Evolutionary conservation across 2,888 invertebrate species (phyloP), one percentile per base, ranked within the genome.

Genomic region (Lottia scabra): DNA sequence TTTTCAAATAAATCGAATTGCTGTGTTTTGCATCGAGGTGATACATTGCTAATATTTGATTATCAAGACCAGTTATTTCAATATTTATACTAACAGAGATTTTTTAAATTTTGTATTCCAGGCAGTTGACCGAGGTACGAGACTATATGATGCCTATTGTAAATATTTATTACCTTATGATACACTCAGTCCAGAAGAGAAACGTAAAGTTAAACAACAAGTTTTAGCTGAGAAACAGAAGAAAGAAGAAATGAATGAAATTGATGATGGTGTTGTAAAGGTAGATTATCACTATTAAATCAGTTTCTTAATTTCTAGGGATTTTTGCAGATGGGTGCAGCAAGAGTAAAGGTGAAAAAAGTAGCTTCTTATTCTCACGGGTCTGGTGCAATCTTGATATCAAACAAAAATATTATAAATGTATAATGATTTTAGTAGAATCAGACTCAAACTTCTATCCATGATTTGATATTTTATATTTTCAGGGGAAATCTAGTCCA

Each of bases 101-200:
- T 16, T 48, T 70, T 2, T n/a, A n/a, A n/a, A n/a, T n/a, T n/a
- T n/a, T n/a, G 56, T 64, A 12, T 65, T 56, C 8, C 78, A 86
- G 86, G 86, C 94, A 0, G 94, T 94, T 85, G 94, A 95, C 83
- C 92, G 95, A 65, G 93, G 94, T 1, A 93, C 94, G 2, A 95
- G 95, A 87, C 90, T 98, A 10, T 96, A 97, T 85, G 94, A 94
- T 79, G 94, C 96, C 63, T 98, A 97, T 88, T 94, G 96, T 87
- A 96, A 96, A 91, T 96, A 95, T 89, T 91, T 98, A 65, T 90
- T 98, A 78, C 95, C 96, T 0, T 98, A 97, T 85, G 96, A 96
- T 79, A 95, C 95, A 0, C 89, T 97, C 4, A 93, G 95, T 0
- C 92, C 92, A 76, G 92, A 94, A 84, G 90, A 45, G 91, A 92